Base-by-base conservation (phyloP, 2,113 vertebrate species). In the Lampris incognitus region DNA sequence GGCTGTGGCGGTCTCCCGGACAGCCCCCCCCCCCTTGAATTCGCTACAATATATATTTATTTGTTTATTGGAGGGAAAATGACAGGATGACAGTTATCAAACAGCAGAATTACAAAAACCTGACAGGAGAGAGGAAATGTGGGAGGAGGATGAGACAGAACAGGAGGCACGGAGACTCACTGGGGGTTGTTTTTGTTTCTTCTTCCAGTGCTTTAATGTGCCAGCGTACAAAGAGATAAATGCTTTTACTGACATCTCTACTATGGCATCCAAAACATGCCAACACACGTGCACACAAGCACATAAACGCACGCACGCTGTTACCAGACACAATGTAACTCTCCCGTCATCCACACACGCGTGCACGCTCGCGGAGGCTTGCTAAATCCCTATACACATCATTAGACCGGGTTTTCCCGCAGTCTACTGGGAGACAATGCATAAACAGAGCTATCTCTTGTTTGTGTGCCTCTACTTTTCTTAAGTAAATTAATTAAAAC, bases 161-260 rank as follows among this genome's bases (percentile, higher is more conserved):
- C 13, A 3, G 4, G 41, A 52, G 66, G 44, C 44, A 65, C 13
- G 38, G 49, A 82, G 49, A 46, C 2, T 0, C 71, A 85, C 6
- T 79, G 70, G 24, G 24, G 24, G 24, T 24, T 24, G 24, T 24
- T 24, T 24, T 24, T 24, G 24, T 24, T 24, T 24, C 24, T 24
- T 24, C 24, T 24, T 72, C 84, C 3, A 64, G 83, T 84, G 76
- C 80, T 92, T 92, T 92, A 91, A 87, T 92, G 89, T 88, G 86
- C 68, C 67, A 74, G 79, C 39, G 63, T 88, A 91, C 85, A 92
- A 89, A 91, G 75, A 89, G 76, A 89, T 85, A 87, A 91, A 91
- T 85, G 85, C 85, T 84, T 51, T 83, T 69, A 79, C 70, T 78
- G 85, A 91, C 75, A 81, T 85, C 82, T 86, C 89, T 91, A 90